Evolutionary conservation across 2,797 vertebrate species (phyloP).

Genomic region (Premnoplex brunnescens): DNA sequence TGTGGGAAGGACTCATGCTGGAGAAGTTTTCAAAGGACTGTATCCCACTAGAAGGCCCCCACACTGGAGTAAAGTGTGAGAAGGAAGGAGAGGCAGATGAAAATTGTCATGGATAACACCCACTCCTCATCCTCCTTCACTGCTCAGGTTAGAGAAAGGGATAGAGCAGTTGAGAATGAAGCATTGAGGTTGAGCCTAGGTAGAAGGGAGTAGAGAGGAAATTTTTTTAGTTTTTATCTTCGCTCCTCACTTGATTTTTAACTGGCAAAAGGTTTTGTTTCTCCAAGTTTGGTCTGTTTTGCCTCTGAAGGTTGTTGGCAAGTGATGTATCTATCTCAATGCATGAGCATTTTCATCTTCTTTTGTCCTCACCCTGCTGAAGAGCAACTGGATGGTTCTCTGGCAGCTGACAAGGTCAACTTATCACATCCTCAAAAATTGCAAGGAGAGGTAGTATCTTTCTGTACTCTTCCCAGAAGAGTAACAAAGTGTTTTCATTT

Average conservation of each 20-base stretch:
- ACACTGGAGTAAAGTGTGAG: not conserved
- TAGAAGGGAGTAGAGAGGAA: not conserved
- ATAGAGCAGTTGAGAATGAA: not conserved
- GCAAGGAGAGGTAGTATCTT: not conserved
- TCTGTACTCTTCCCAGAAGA: not conserved
- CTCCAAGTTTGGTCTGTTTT: not conserved
- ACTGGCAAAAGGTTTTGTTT: not conserved
- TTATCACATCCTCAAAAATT: not conserved
- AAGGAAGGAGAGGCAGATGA: not conserved
- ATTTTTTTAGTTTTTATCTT: not conserved
- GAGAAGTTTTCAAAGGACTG: not conserved
- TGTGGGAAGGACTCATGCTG: not conserved
- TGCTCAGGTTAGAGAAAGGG: not conserved
- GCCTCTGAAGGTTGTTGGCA: not conserved
- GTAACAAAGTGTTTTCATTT: not conserved
- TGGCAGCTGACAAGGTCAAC: not conserved
- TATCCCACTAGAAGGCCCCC: not conserved
- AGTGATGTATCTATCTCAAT: not conserved
- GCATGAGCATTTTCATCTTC: not conserved
- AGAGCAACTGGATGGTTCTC: not conserved
- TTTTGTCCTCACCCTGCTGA: not conserved
- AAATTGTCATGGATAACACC: accelerated
- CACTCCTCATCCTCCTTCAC: not conserved
- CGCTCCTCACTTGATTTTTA: accelerated
- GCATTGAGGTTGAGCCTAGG: not conserved